Evolutionary conservation across 2,888 invertebrate genomes (phyloP).

Genomic region (Polyploca ridens): DNA sequence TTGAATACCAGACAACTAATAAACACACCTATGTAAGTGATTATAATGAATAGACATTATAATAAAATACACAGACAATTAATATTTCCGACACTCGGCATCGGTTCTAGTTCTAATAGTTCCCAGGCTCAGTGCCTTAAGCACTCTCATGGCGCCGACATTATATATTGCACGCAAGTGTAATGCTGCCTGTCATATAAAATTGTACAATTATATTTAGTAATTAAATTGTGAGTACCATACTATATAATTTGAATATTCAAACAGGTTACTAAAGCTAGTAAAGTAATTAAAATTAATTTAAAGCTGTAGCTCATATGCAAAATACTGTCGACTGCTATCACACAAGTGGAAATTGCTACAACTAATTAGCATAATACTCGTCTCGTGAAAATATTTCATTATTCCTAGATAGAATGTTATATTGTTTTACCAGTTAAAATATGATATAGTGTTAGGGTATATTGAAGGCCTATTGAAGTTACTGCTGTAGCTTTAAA

Average conservation of each 20-base stretch:
- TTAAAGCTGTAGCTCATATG: not conserved
- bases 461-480: too few relatives aligned
- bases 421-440: too few relatives aligned
- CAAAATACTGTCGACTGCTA: too few relatives aligned
- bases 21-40: not conserved
- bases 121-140: not conserved
- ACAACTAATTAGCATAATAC: too few relatives aligned
- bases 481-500: not conserved
- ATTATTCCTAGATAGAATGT: too few relatives aligned
- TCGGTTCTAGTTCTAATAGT: not conserved
- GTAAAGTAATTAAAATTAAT: too few relatives aligned
- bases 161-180: not conserved
- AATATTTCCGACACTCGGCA: not conserved
- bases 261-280: too few relatives aligned
- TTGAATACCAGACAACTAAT: not conserved
- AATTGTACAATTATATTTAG: conserved; percentile 1
- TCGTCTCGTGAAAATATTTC: too few relatives aligned
- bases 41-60: not conserved
- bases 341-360: too few relatives aligned
- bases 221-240: not conserved
- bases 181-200: conserved; percentile 4
- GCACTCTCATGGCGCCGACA: not conserved
- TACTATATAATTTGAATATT: too few relatives aligned
- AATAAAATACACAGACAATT: conserved; percentile 4
- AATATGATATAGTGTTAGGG: too few relatives aligned